These are phyloP conservation scores for Gallinago stenura DNA, from an alignment of 2,797 vertebrate genomes.

Conservation along the genomic window DNA sequence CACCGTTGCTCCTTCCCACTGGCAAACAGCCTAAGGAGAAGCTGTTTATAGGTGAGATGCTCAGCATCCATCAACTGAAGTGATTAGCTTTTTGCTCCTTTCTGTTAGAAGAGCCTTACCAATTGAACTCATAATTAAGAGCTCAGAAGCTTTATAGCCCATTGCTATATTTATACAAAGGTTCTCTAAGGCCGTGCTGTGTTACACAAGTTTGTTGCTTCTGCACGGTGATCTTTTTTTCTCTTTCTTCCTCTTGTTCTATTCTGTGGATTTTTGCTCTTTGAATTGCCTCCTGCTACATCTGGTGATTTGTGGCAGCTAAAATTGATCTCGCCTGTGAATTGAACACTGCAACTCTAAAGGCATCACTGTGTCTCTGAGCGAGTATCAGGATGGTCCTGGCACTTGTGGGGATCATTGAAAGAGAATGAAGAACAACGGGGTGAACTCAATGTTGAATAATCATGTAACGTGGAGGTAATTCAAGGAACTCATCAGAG, in stretches of 20 bases:
- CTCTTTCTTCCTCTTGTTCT: not conserved
- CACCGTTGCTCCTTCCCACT: not conserved
- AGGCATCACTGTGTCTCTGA: not conserved
- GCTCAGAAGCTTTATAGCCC: not conserved
- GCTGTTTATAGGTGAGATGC: conserved; percentile 1
- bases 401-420: not conserved
- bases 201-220: not conserved
- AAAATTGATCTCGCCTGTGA: not conserved
- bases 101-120: not conserved
- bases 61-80: not conserved
- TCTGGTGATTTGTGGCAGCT: not conserved
- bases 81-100: not conserved
- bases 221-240: not conserved
- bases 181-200: accelerated
- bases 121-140: not conserved
- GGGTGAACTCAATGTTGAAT: not conserved
- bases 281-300: not conserved
- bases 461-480: not conserved
- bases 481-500: not conserved
- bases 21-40: not conserved
- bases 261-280: not conserved
- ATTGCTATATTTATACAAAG: not conserved
- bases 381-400: not conserved
- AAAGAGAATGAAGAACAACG: not conserved
- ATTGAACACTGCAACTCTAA: not conserved